A percentile compares a stretch with the other conserved stretches of the same genome.
These are phyloP conservation scores for Oligia fasciuncula DNA, from an alignment of 2,888 invertebrate genomes.

Conservation along the genomic window DNA sequence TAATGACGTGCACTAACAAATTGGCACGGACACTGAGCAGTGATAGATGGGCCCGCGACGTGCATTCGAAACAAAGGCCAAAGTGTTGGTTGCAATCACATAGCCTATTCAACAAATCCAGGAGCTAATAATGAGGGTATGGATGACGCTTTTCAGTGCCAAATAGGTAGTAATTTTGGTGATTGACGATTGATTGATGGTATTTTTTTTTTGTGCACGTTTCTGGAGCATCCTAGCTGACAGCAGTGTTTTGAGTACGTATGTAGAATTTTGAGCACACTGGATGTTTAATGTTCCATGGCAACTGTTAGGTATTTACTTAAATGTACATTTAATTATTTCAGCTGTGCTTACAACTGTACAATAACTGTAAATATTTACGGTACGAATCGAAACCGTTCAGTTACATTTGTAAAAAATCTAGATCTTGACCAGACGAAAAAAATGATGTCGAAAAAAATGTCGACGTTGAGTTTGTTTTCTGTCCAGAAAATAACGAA, in stretches of 20 bases:
- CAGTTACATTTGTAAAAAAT: slow-evolving; percentile 12
- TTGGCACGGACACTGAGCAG: slow-evolving; percentile 80
- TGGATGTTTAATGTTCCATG: neutral
- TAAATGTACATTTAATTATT: neutral
- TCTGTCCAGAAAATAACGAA: slow-evolving; percentile 32
- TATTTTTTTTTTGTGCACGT: neutral
- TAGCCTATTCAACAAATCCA: slow-evolving; percentile 82
- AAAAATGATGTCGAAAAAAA: slow-evolving; percentile 14
- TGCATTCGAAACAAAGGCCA: slow-evolving; percentile 85
- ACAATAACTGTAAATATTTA: slow-evolving; percentile 5
- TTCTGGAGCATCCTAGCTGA: neutral
- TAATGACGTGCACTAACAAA: slow-evolving; percentile 83
- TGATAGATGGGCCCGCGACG: slow-evolving; percentile 85
- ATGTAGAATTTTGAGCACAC: neutral
- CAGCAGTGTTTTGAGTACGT: neutral
- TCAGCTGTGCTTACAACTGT: neutral
- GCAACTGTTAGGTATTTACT: neutral
- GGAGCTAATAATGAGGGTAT: slow-evolving; percentile 68
- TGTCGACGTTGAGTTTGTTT: slow-evolving; percentile 27
- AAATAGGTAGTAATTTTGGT: slow-evolving; percentile 4
- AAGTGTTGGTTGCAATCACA: slow-evolving; percentile 87
- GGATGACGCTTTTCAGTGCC: slow-evolving; percentile 58
- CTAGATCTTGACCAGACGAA: slow-evolving; percentile 21
- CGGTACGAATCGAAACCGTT: slow-evolving; percentile 4
- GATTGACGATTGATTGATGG: neutral